Evolutionary conservation across 2,888 invertebrate species (phyloP).

Genomic region (Antheraea assamensis): DNA sequence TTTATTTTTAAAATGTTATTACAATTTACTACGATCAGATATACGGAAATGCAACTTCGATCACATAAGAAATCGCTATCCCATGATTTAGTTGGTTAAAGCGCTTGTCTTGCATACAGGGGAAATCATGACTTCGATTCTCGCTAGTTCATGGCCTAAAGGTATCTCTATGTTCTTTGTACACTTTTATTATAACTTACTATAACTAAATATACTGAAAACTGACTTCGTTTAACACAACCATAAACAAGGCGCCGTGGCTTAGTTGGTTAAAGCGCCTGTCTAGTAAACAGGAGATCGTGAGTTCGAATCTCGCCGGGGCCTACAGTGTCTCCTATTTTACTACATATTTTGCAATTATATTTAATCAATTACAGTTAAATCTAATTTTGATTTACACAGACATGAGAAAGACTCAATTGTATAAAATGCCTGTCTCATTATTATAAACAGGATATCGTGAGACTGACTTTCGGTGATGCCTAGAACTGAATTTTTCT

Average conservation of each 20-base stretch:
- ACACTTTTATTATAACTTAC: too few relatives aligned
- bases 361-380: background rate
- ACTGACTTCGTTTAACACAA: too few relatives aligned
- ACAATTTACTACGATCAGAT: background rate
- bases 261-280: constrained; percentile 89
- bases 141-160: too few relatives aligned
- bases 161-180: background rate
- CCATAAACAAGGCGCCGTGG: constrained; percentile 81
- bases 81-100: too few relatives aligned
- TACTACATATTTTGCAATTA: background rate
- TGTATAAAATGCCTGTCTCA: too few relatives aligned
- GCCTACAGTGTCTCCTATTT: background rate
- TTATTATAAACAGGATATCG: too few relatives aligned
- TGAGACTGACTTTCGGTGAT: constrained; percentile 85
- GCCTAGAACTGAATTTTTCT: too few relatives aligned
- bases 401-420: too few relatives aligned
- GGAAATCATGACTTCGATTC: constrained; percentile 80
- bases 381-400: background rate
- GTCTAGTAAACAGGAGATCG: constrained; percentile 90
- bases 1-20: background rate
- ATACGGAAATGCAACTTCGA: too few relatives aligned
- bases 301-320: constrained; percentile 57
- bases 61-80: too few relatives aligned
- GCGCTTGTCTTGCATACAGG: constrained; percentile 81
- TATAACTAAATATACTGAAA: too few relatives aligned